These are phyloP conservation scores for Geococcyx californianus DNA, from an alignment of 2,113 vertebrate species.

Conservation along the genomic window DNA sequence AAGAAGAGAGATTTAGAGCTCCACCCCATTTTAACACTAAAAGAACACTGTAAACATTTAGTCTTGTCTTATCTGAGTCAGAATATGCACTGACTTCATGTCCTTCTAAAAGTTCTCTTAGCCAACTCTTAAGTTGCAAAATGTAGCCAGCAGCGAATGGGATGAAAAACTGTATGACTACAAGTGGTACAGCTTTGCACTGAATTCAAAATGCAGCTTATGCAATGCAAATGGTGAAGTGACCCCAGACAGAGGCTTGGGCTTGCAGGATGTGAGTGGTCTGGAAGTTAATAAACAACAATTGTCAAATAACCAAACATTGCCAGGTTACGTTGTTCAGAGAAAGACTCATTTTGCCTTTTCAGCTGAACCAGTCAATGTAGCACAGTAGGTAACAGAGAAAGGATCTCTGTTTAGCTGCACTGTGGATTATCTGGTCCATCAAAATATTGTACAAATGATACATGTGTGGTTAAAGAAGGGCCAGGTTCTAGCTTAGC, in stretches of 20 bases:
- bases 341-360: neutral
- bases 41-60: neutral
- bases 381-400: neutral
- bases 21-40: neutral
- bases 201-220: neutral
- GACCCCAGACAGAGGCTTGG: neutral
- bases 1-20: neutral
- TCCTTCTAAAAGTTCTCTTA: neutral
- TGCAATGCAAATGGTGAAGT: neutral
- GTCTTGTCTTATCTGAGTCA: neutral
- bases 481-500: neutral
- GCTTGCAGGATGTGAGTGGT: neutral
- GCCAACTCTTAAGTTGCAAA: neutral
- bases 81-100: neutral
- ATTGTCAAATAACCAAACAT: neutral
- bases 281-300: neutral
- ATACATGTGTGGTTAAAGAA: neutral
- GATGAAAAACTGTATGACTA: neutral
- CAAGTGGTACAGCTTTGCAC: neutral
- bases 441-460: neutral
- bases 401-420: neutral
- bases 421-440: neutral
- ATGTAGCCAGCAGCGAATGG: neutral
- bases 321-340: neutral
- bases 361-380: neutral